Conservation (phyloP, 2,888 invertebrate genomes). For the Aquatica leii region DNA sequence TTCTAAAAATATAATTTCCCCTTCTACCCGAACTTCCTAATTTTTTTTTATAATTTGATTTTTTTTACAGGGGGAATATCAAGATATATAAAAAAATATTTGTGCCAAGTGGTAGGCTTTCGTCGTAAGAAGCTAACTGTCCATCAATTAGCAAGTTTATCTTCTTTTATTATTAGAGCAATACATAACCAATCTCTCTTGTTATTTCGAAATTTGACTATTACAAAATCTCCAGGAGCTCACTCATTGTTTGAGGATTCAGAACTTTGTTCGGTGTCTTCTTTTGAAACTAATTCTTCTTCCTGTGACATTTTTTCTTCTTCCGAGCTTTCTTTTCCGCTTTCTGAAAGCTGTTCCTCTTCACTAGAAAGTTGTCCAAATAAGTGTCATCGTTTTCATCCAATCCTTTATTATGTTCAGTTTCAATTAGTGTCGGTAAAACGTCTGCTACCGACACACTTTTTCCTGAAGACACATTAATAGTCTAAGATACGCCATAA, state of each 20-base stretch:
- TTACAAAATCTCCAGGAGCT: background rate
- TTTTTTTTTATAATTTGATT: constrained; percentile 6
- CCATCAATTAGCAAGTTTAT: background rate
- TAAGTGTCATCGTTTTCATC: background rate
- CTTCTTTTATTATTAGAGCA: background rate
- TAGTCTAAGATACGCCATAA: no score
- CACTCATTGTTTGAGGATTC: background rate
- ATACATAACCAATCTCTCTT: background rate
- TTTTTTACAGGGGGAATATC: background rate
- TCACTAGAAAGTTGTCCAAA: no score
- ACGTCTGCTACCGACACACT: background rate
- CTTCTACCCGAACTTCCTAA: background rate
- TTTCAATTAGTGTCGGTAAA: background rate
- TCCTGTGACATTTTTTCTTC: no score
- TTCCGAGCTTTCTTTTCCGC: no score
- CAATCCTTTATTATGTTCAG: background rate
- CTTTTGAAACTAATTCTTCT: no score
- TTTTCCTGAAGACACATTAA: constrained; percentile 2
- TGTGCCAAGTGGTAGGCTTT: background rate
- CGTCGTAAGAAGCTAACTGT: no score
- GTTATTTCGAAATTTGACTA: background rate
- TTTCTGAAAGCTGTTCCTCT: no score
- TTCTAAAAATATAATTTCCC: background rate
- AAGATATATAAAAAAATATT: background rate
- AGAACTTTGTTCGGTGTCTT: background rate